phyloP scores from a whole-genome alignment of 1,140 invertebrate genomes.

The Cardiocondyla obscurior region DNA sequence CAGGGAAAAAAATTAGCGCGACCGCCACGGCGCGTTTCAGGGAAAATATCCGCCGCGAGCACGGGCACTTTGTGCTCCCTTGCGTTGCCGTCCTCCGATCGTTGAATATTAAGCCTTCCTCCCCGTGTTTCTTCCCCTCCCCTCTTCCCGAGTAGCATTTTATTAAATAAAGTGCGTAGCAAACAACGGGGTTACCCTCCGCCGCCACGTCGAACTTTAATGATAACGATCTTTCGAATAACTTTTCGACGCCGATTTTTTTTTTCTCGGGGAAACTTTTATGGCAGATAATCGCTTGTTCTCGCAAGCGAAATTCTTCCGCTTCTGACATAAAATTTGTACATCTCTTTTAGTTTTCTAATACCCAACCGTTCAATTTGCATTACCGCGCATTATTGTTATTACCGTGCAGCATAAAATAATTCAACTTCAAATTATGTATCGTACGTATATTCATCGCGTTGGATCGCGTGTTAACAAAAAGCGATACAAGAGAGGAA shows the following conservation, averaged over 20 bases:
- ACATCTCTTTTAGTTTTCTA: neutral
- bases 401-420: neutral
- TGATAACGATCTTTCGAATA: constrained; percentile 19
- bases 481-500: neutral
- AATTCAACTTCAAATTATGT: constrained; percentile 7
- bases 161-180: constrained; percentile 48
- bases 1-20: constrained; percentile 36
- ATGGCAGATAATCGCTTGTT: neutral
- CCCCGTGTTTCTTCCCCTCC: neutral
- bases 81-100: constrained; percentile 26
- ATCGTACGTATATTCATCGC: constrained; percentile 5
- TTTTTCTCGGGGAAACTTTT: neutral
- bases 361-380: neutral
- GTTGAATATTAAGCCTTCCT: constrained; percentile 50
- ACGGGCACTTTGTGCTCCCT: constrained; percentile 11
- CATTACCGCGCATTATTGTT: neutral
- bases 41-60: constrained; percentile 48
- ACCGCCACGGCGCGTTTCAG: constrained; percentile 33
- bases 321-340: neutral
- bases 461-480: constrained; percentile 17
- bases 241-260: constrained; percentile 12
- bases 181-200: neutral
- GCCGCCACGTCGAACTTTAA: constrained; percentile 26
- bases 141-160: constrained; percentile 4
- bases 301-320: neutral